Percentiles rank a stretch among this genome's conserved stretches.
Conservation (phyloP, 1,140 invertebrate species). For the Drosophila pachea region DNA sequence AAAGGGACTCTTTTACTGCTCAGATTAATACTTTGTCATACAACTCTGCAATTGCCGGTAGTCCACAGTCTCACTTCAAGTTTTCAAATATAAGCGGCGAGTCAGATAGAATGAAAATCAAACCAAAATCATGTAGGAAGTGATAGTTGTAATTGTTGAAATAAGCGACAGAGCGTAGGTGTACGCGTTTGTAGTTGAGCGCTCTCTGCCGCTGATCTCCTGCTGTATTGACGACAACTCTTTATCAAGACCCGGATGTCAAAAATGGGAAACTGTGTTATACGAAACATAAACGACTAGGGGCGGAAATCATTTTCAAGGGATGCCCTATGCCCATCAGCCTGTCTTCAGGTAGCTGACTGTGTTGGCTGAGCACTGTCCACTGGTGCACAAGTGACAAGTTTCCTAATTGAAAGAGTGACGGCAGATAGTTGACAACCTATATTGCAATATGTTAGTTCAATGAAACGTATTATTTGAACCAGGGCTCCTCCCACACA, state of each 20-base stretch:
- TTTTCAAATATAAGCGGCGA: too few relatives aligned
- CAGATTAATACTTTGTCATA: conserved; percentile 2
- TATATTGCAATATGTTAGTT: conserved; percentile 11
- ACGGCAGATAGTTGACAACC: background rate
- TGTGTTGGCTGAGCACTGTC: too few relatives aligned
- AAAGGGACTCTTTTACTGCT: background rate
- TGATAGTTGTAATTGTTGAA: too few relatives aligned
- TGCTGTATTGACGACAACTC: conserved; percentile 5
- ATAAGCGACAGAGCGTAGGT: too few relatives aligned
- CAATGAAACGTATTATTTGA: conserved; percentile 49
- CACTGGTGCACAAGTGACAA: conserved; percentile 33
- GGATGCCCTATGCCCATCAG: conserved; percentile 17
- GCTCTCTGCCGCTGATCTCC: conserved; percentile 26
- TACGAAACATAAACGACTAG: conserved; percentile 40
- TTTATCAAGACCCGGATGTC: conserved; percentile 30
- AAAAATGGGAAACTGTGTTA: conserved; percentile 49
- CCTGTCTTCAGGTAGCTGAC: conserved; percentile 21
- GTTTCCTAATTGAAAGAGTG: conserved; percentile 47
- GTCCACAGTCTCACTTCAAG: too few relatives aligned
- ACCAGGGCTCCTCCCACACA: background rate
- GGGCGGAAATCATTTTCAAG: conserved; percentile 31
- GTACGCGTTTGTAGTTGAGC: too few relatives aligned
- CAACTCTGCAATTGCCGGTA: background rate
- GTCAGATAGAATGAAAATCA: too few relatives aligned
- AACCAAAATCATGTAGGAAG: too few relatives aligned